Evolutionary conservation across 2,888 invertebrate genomes (phyloP).

Genomic region (Catonia carolina): DNA sequence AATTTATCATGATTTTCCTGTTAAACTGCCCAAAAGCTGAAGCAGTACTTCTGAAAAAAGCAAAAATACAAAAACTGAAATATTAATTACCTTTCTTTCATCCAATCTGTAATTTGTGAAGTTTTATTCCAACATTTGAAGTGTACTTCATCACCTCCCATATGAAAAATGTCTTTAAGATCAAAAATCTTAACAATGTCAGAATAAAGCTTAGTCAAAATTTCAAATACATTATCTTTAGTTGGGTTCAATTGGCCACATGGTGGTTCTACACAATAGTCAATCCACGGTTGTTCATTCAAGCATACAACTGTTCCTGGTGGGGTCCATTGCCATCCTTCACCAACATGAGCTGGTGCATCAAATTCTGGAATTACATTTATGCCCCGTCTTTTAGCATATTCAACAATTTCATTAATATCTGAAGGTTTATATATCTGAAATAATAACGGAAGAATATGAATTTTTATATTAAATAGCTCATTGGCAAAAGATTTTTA

Average conservation of each 20-base stretch:
- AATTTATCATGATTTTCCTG: no score
- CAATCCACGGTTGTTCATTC: conserved; percentile 61
- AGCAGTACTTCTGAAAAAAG: no score
- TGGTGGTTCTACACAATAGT: conserved; percentile 70
- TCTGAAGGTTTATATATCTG: conserved; percentile 46
- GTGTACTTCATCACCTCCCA: conserved; percentile 64
- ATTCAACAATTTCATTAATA: conserved; percentile 48
- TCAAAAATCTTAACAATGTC: conserved; percentile 33
- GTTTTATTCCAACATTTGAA: conserved; percentile 71
- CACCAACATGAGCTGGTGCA: conserved; percentile 71
- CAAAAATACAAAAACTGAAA: no score
- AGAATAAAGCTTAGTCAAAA: conserved; percentile 58
- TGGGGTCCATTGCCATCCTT: conserved; percentile 65
- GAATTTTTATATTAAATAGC: neutral
- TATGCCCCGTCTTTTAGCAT: conserved; percentile 72
- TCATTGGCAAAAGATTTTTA: no score
- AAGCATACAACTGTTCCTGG: conserved; percentile 53
- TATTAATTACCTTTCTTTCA: conserved; percentile 43
- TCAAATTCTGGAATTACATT: conserved; percentile 84
- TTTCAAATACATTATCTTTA: conserved; percentile 59
- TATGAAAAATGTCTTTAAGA: conserved; percentile 56
- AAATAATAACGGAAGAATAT: conserved; percentile 1
- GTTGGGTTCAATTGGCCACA: conserved; percentile 78
- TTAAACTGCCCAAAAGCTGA: no score
- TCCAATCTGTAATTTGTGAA: conserved; percentile 58